phyloP scores from a whole-genome alignment of 2,888 invertebrate genomes.

The Zygogramma bicolorata region DNA sequence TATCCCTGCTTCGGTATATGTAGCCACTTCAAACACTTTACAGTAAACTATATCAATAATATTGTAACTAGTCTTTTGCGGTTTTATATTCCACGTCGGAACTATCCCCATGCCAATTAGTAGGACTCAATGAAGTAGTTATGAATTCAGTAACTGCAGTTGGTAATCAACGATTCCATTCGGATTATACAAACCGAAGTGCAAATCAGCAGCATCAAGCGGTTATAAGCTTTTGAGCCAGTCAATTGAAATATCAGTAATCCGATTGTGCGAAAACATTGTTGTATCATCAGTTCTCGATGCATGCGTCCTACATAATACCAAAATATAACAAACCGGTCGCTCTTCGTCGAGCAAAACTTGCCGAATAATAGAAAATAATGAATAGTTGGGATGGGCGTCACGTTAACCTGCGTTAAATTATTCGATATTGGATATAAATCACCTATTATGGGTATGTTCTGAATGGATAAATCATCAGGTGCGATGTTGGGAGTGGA shows the following conservation, averaged over 20 bases:
- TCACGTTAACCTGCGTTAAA: conserved; percentile 44
- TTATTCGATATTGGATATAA: conserved; percentile 36
- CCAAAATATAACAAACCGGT: not conserved
- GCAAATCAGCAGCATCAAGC: not conserved
- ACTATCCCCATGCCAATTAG: not conserved
- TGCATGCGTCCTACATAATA: not conserved
- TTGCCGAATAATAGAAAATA: conserved; percentile 25
- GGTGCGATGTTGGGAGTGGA: not conserved
- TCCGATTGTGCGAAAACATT: conserved; percentile 1
- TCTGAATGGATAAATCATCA: conserved; percentile 8
- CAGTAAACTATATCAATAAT: no score
- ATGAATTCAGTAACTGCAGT: not conserved
- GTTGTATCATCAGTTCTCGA: not conserved
- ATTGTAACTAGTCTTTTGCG: no score
- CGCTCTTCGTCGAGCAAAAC: conserved; percentile 21
- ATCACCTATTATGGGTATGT: conserved; percentile 22
- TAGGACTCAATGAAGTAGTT: not conserved
- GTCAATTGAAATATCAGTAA: conserved; percentile 1
- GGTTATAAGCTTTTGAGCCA: not conserved
- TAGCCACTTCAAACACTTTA: no score
- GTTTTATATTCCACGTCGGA: no score
- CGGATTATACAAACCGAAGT: not conserved
- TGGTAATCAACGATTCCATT: not conserved
- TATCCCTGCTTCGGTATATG: no score
- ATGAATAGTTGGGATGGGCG: conserved; percentile 24